phyloP scores from a whole-genome alignment of 2,797 vertebrate species.

The Hozukius guyotensis region DNA sequence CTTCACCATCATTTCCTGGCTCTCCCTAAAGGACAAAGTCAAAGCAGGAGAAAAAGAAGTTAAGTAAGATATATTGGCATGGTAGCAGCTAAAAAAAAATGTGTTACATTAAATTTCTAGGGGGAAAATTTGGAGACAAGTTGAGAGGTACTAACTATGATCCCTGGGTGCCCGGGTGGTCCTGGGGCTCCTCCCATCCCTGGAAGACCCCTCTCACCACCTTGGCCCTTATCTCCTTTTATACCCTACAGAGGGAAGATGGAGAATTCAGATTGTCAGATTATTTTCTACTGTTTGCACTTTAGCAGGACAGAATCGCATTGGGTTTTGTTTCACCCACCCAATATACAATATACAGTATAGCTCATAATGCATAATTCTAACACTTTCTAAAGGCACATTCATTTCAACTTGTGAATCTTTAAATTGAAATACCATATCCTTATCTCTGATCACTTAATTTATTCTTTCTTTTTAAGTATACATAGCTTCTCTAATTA shows the following conservation, averaged over 20 bases:
- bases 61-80: not conserved
- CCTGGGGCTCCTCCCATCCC: slow-evolving; percentile 90
- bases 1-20: slow-evolving; percentile 86
- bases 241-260: slow-evolving; percentile 80
- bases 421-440: not conserved
- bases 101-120: not conserved
- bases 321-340: not conserved
- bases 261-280: not conserved
- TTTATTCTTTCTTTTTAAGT: not conserved
- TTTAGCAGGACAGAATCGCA: not conserved
- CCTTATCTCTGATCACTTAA: not conserved
- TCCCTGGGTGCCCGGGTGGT: slow-evolving; percentile 90
- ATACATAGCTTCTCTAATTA: not conserved
- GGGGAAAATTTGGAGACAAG: not conserved
- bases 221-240: slow-evolving; percentile 90
- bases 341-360: not conserved
- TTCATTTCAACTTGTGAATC: not conserved
- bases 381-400: not conserved
- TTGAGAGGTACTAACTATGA: slow-evolving; percentile 80
- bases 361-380: not conserved
- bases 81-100: not conserved
- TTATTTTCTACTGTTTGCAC: not conserved
- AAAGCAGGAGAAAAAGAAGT: slow-evolving; percentile 10
- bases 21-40: slow-evolving; percentile 86
- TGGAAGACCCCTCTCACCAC: slow-evolving; percentile 89